These are phyloP conservation scores for Drusus annulatus DNA, from an alignment of 1,140 invertebrate genomes.

Conservation along the genomic window DNA sequence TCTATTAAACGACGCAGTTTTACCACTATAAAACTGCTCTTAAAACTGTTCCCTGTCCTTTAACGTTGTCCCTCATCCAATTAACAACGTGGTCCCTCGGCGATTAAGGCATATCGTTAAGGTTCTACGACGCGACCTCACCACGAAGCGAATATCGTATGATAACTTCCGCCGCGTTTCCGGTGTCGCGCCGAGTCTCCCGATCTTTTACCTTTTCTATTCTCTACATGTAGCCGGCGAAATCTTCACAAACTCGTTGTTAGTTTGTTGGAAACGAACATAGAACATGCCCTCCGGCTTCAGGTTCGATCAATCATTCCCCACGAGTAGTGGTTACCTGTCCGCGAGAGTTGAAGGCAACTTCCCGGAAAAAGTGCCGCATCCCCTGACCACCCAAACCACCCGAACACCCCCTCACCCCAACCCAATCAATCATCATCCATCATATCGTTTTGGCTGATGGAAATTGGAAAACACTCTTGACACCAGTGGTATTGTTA, in stretches of 20 bases:
- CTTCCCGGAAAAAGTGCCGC: slow-evolving; percentile 35
- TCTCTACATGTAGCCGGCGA: not conserved
- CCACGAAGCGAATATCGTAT: no score
- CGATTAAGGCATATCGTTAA: no score
- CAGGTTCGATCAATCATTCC: slow-evolving; percentile 22
- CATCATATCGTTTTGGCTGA: slow-evolving; percentile 40
- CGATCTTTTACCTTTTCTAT: not conserved
- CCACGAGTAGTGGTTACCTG: slow-evolving; percentile 25
- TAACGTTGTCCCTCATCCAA: no score
- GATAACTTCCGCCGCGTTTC: no score
- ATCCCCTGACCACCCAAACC: not conserved
- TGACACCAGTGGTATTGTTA: slow-evolving; percentile 49
- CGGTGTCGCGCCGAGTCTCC: not conserved
- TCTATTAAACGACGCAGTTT: no score
- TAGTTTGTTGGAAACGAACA: slow-evolving; percentile 17
- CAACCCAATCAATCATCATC: slow-evolving; percentile 40
- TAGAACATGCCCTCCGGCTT: not conserved
- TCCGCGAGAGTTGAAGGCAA: slow-evolving; percentile 16
- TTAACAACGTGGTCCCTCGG: no score
- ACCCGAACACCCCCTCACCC: not conserved
- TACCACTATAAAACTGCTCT: no score
- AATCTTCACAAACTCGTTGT: not conserved
- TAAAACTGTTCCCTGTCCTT: no score
- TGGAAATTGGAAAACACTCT: slow-evolving; percentile 46
- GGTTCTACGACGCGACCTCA: no score